Evolutionary conservation across 2,888 invertebrate species (phyloP).

Genomic region (Prostheceraeus crozeri): DNA sequence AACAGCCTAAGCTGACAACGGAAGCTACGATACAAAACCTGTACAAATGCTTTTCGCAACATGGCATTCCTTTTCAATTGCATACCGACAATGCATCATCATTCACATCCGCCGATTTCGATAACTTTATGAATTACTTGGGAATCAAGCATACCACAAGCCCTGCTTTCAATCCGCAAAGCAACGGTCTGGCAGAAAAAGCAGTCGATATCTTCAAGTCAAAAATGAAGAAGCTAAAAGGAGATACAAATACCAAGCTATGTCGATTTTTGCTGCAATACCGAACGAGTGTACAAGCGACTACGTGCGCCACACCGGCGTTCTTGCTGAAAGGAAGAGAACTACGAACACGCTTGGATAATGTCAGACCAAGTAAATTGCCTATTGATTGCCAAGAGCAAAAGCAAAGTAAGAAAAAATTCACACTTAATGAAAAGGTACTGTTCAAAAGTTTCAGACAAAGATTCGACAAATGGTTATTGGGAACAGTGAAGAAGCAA

Average conservation of each 20-base stretch:
- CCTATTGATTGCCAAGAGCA: too few species aligned
- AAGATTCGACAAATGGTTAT: too few species aligned
- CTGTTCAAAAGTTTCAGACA: too few species aligned
- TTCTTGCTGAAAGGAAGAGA: constrained; percentile 18
- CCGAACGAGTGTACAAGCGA: constrained; percentile 9
- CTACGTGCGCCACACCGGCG: constrained; percentile 26
- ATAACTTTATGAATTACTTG: background rate
- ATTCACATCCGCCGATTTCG: constrained; percentile 22
- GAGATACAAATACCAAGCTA: background rate
- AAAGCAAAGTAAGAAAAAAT: too few species aligned
- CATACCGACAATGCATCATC: constrained; percentile 19
- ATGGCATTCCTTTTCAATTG: constrained; percentile 23
- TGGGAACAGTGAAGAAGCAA: too few species aligned
- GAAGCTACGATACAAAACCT: constrained; percentile 3
- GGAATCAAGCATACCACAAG: constrained; percentile 19
- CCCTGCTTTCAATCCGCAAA: constrained; percentile 20
- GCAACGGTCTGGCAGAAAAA: constrained; percentile 30
- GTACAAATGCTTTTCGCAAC: constrained; percentile 16
- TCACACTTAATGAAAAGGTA: too few species aligned
- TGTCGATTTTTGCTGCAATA: constrained; percentile 3
- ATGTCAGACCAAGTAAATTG: too few species aligned
- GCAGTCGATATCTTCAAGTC: constrained; percentile 25
- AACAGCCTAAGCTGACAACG: background rate
- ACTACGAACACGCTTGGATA: constrained; percentile 19
- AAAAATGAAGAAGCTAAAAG: constrained; percentile 15